Conservation (phyloP, 2,888 invertebrate genomes). For the Cynaeus angustus region DNA sequence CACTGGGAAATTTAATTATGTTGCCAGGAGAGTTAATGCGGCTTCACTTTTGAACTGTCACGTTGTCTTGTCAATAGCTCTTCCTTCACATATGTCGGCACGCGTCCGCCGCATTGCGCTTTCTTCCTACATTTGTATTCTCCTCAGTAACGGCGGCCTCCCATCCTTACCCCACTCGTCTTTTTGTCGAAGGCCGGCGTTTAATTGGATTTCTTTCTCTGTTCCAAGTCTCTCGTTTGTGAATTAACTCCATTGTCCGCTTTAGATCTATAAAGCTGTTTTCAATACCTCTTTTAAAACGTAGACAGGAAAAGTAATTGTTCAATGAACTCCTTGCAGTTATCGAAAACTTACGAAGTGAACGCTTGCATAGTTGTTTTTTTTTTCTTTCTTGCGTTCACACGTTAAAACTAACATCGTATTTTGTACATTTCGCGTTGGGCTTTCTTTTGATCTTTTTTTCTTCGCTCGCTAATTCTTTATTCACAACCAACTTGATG, state of each 20-base stretch:
- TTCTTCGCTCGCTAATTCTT: conserved; percentile 1
- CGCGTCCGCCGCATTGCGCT: conserved; percentile 62
- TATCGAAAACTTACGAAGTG: background rate
- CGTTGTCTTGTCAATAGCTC: conserved; percentile 47
- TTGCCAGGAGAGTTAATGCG: conserved; percentile 4
- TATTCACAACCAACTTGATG: conserved; percentile 16
- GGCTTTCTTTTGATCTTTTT: background rate
- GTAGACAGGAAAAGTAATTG: conserved; percentile 11
- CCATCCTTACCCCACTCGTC: conserved; percentile 55
- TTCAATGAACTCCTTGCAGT: conserved; percentile 3
- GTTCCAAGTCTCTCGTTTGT: conserved; percentile 66
- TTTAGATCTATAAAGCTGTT: conserved; percentile 47
- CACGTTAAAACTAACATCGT: background rate
- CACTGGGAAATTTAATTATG: background rate
- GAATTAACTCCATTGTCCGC: conserved; percentile 70
- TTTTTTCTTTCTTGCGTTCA: too few relatives aligned
- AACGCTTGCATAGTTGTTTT: too few relatives aligned
- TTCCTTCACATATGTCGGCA: conserved; percentile 59
- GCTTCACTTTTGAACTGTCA: conserved; percentile 39
- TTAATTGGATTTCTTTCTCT: conserved; percentile 72
- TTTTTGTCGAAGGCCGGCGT: conserved; percentile 64
- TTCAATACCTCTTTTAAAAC: conserved; percentile 34
- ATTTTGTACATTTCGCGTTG: too few relatives aligned
- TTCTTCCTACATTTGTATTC: conserved; percentile 63
- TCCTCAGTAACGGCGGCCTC: conserved; percentile 58